Evolutionary conservation across 2,888 invertebrate genomes (phyloP).

Genomic region (Scaeva pyrastri): DNA sequence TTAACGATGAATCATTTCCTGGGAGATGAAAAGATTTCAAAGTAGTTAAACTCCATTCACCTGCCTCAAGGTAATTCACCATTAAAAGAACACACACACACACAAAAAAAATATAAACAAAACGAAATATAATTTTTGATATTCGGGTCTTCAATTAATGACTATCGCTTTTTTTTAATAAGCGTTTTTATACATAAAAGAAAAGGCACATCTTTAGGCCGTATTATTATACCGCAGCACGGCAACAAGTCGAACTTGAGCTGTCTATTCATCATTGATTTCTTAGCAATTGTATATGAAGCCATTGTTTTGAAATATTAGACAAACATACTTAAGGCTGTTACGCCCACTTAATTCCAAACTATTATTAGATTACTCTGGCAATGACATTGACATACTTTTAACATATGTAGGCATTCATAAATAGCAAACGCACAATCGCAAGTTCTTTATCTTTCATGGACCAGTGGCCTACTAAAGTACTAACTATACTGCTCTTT

Average conservation of each 20-base stretch:
- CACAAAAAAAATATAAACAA: background rate
- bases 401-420: background rate
- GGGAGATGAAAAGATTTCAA: conserved; percentile 31
- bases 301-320: conserved; percentile 34
- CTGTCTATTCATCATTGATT: conserved; percentile 17
- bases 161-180: background rate
- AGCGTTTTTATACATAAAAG: background rate
- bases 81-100: background rate
- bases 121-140: background rate
- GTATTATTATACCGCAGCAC: background rate
- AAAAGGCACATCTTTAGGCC: background rate
- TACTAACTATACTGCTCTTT: background rate
- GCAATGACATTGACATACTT: conserved; percentile 63
- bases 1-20: conserved; percentile 28
- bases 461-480: conserved; percentile 41
- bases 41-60: conserved; percentile 30
- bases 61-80: background rate
- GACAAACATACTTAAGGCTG: conserved; percentile 49
- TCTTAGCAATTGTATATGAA: conserved; percentile 13
- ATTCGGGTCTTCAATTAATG: conserved; percentile 17
- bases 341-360: conserved; percentile 58
- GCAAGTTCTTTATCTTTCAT: conserved; percentile 47
- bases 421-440: conserved; percentile 19
- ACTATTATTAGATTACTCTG: conserved; percentile 15
- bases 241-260: conserved; percentile 26